Evolutionary conservation across 1,140 invertebrate genomes (phyloP).

Genomic region (Diorhabda elongata): DNA sequence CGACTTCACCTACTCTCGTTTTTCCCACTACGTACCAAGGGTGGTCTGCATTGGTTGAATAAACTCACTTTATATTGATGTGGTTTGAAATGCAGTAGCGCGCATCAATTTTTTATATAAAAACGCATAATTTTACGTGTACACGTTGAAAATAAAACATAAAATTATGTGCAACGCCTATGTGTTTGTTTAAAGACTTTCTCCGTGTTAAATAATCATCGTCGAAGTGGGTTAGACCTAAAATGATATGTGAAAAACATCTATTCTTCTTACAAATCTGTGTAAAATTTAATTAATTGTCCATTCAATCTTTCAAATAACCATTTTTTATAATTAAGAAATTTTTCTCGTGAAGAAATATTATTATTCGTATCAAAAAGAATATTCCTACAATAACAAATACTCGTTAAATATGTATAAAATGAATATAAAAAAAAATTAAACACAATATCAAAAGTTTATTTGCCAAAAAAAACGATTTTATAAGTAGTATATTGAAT

Average conservation of each 20-base stretch:
- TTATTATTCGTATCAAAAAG: too few relatives aligned
- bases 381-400: too few relatives aligned
- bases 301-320: too few relatives aligned
- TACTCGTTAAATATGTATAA: too few relatives aligned
- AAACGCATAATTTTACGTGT: background rate
- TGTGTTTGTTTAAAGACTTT: background rate
- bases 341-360: too few relatives aligned
- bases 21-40: background rate
- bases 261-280: too few relatives aligned
- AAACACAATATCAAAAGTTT: too few relatives aligned
- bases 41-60: background rate
- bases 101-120: background rate
- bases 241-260: background rate
- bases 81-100: background rate
- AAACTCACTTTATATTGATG: background rate
- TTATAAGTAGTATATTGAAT: too few relatives aligned
- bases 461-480: too few relatives aligned
- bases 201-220: background rate
- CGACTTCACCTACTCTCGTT: slow-evolving; percentile 1
- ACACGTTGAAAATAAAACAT: background rate
- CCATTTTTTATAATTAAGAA: too few relatives aligned
- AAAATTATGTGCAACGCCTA: background rate
- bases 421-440: too few relatives aligned
- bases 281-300: too few relatives aligned
- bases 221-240: background rate